A percentile compares a stretch with the other conserved stretches of the same genome.
These are phyloP conservation scores for Podarcis lilfordi DNA, from an alignment of 2,797 vertebrate species.

Conservation along the genomic window DNA sequence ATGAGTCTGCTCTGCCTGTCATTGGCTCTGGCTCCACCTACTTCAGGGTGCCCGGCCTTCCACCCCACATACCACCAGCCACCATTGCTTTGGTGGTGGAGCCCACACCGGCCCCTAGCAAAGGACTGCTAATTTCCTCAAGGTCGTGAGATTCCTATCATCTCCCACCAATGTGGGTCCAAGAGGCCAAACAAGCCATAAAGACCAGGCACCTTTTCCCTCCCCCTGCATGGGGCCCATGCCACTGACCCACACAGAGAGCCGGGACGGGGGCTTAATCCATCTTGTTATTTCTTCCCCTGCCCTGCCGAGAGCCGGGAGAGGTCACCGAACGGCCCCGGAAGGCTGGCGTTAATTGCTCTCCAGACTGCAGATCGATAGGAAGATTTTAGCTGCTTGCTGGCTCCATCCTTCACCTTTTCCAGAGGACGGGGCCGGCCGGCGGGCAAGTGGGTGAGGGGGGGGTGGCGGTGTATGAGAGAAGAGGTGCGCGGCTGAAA, in stretches of 20 bases:
- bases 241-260: not conserved
- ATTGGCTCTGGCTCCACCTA: too few species aligned
- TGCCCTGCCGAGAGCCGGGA: not conserved
- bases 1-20: too few species aligned
- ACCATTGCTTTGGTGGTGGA: not conserved
- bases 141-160: not conserved
- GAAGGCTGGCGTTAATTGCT: conserved; percentile 69
- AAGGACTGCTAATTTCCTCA: not conserved
- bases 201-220: not conserved
- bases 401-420: conserved; percentile 69
- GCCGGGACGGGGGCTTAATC: not conserved
- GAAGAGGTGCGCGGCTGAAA: conserved; percentile 60
- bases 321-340: conserved; percentile 34
- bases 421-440: conserved; percentile 43
- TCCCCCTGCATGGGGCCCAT: not conserved
- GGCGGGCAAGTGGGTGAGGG: not conserved
- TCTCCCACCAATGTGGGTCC: not conserved
- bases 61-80: too few species aligned
- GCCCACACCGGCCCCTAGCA: not conserved
- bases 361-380: conserved; percentile 69
- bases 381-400: conserved; percentile 74
- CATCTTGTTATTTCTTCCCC: not conserved
- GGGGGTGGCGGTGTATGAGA: conserved; percentile 38
- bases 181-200: not conserved
- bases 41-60: too few species aligned